These are phyloP conservation scores for Elaphurus davidianus DNA, from an alignment of 2,113 vertebrate species.

Conservation along the genomic window DNA sequence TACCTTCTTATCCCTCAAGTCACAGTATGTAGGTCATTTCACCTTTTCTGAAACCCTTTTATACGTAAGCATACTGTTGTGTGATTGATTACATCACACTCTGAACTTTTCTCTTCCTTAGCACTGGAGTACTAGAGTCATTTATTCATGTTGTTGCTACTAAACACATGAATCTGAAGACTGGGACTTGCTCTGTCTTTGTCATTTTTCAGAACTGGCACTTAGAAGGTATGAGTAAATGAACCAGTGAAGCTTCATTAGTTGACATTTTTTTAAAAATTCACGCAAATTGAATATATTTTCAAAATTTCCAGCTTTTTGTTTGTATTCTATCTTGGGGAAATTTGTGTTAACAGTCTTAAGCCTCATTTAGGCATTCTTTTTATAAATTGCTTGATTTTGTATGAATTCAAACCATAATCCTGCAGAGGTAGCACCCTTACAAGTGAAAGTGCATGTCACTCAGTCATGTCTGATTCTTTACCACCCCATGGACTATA, in stretches of 20 bases:
- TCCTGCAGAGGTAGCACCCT: neutral
- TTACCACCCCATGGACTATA: neutral
- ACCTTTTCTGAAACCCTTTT: neutral
- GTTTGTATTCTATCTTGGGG: neutral
- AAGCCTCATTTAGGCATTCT: neutral
- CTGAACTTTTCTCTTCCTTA: neutral
- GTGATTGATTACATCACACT: neutral
- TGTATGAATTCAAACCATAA: neutral
- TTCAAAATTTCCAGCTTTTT: neutral
- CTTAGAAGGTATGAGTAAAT: neutral
- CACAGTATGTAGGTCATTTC: neutral
- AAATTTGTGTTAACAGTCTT: neutral
- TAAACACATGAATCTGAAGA: neutral
- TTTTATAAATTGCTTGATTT: neutral
- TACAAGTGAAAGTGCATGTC: neutral
- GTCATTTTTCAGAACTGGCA: constrained; percentile 9
- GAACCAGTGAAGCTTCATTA: neutral
- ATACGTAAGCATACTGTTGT: neutral
- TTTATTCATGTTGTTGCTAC: neutral
- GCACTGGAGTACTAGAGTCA: neutral
- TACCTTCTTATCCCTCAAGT: neutral
- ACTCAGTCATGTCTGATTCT: neutral
- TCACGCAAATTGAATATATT: neutral
- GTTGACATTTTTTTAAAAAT: neutral
- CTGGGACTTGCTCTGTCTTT: neutral